phyloP scores from a whole-genome alignment of 2,113 vertebrate genomes.

The western clawed frog (Xenopus tropicalis) region UCB_Xtro_10.0 CM004447.2:82407501-82408000 shows the following conservation, averaged over 20 bases:
- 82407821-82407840: constrained; percentile 63
- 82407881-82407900: constrained; percentile 93
- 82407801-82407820: constrained; percentile 19
- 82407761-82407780: neutral
- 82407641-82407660: no score
- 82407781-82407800: constrained; percentile 7
- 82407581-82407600: no score
- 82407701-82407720: neutral
- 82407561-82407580: no score
- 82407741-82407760: neutral
- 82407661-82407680: no score
- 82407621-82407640: no score
- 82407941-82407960: constrained; percentile 99
- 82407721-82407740: no score
- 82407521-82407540: no score
- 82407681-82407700: neutral
- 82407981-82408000: constrained; percentile 99
- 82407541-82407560: no score
- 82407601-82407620: no score
- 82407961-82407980: constrained; percentile 99
- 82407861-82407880: constrained; percentile 89
- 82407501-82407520: no score
- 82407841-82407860: constrained; percentile 84
- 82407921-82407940: constrained; percentile 99
- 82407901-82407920: constrained; percentile 97